Evolutionary conservation across 1,140 invertebrate genomes (phyloP), one percentile per base, ranked within the genome.

Genomic region (Vanessa tameamea): DNA sequence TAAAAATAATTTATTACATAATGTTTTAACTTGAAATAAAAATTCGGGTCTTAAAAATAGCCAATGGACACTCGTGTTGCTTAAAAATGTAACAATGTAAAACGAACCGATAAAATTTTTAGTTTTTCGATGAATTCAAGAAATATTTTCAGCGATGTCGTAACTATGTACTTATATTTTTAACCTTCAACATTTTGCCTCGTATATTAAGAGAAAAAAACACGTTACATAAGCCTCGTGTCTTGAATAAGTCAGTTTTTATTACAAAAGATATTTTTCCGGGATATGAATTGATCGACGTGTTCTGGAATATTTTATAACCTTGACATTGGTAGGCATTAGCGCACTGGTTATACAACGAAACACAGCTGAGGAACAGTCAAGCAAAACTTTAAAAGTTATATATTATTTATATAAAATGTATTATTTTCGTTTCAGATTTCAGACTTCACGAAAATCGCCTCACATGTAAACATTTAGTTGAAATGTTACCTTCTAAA

Each of bases 201-300:
- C 14, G 53, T 63, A 50, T 70, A 70, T 16, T 31, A 20, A 47
- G 64, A 74, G 68, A 78, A 50, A 50, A 72, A 73, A 70, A 73
- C 61, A 67, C 20, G 66, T 75, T 71, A 75, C 47, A 20, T 71
- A 75, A 75, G 69, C 47, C 69, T 64, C 67, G 69, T 71, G 69
- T 59, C 67, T 55, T 67, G 71, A 66, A 73, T 73, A 73, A 73
- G 16, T 43, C 55, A 66, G 65, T 59, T 72, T 73, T 73, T 73
- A 65, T 73, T 48, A 67, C 55, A 47, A 64, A 73, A 73, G 57
- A 73, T 53, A 64, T 72, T 67, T 68, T 72, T 67, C 53, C 71
- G 64, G 71, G 47, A 67, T n/a, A 66, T 72, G 64, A 73, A 67
- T 73, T 47, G 47, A 48, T 57, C 53, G 53, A 26, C 23, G 23